Evolutionary conservation across 2,797 vertebrate species (phyloP), one percentile per base, ranked within the genome.

Genomic region (Channallabes apus): DNA sequence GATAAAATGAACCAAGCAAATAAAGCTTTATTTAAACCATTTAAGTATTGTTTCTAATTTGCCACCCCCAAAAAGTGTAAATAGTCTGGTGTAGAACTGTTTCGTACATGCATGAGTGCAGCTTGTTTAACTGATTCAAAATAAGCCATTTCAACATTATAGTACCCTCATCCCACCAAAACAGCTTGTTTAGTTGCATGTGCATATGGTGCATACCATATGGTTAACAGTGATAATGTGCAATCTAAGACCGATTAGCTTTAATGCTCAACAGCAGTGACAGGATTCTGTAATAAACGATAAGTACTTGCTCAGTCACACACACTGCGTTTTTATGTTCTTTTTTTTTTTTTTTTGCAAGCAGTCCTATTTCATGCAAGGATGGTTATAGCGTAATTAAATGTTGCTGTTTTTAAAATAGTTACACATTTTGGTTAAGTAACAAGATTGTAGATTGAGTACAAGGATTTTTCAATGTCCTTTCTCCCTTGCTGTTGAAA

Each of bases 251-350:
- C n/a, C 62, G 18, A 81, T 81, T 81, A 81, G 62, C 79, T 81
- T 81, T 81, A 81, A 67, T 81, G 79, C 79, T 67, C 62, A 81
- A 81, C 79, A 81, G 79, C 79, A 81, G 62, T 81, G 79, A 67
- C 79, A 81, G 27, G 62, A 54, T 68, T 81, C 41, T 68, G 62
- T 67, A 67, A 81, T 81, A 81, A 81, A 68, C 22, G 79, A 81
- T 81, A 81, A 81, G 41, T 67, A 67, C 41, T 72, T 69, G 58
- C 75, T 71, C 24, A 29, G 62, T 35, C 54, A 46, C 22, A 81
- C 64, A 51, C 38, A 29, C 18, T 22, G 64, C 61, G 65, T 51
- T 46, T 80, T 65, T 20, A 65, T 32, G 41, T 32, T 54, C 3
- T 22, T 81, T 29, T 67, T 35, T n/a, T 24, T 38, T 76, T 56